Conservation (phyloP, 2,888 invertebrate species). For the Athalia rosae region DNA sequence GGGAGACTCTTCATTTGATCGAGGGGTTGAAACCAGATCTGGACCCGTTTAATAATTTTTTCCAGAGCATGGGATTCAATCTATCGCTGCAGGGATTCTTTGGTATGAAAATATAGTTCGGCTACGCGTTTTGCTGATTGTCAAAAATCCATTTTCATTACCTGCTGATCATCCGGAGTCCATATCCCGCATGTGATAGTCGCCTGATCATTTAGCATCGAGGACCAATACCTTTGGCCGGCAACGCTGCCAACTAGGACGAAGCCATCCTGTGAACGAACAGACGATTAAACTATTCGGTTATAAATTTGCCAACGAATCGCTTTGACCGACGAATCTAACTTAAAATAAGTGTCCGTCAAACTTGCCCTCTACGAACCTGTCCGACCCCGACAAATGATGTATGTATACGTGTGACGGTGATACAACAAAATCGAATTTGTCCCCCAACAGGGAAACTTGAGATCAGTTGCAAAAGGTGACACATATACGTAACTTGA, state of each 20-base stretch:
- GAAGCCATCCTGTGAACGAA: conserved; percentile 88
- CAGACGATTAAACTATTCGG: neutral
- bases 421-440: neutral
- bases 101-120: neutral
- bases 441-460: conserved; percentile 5
- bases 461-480: conserved; percentile 20
- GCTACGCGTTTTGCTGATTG: neutral
- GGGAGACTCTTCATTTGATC: no score
- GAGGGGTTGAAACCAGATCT: neutral
- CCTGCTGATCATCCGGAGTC: conserved; percentile 97
- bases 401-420: neutral
- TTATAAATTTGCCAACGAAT: neutral
- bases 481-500: conserved; percentile 24
- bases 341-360: neutral
- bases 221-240: conserved; percentile 98
- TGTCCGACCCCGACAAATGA: conserved; percentile 9
- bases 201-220: conserved; percentile 95
- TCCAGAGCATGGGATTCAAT: conserved; percentile 6
- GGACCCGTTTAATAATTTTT: conserved; percentile 5
- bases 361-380: neutral
- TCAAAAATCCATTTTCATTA: conserved; percentile 59
- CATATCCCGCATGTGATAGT: conserved; percentile 97
- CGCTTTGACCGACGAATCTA: neutral
- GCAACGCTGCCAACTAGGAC: conserved; percentile 98
- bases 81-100: neutral